Conservation (phyloP, 2,797 vertebrate genomes). For the Centropyge bicolor region DNA sequence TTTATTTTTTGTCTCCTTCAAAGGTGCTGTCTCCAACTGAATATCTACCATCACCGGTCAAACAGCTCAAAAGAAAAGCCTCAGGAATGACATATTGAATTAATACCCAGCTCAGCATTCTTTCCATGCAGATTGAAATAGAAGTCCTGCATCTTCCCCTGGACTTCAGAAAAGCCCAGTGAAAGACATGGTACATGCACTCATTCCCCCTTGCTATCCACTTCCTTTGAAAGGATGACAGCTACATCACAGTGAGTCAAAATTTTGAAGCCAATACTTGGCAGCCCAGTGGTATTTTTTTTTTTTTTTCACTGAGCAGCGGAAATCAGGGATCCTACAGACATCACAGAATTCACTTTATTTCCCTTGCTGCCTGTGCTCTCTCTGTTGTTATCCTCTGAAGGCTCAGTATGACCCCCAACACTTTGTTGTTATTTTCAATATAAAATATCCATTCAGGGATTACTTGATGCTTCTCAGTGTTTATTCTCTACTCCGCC, state of each 20-base stretch:
- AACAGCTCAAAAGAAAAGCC: conserved; percentile 39
- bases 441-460: conserved; percentile 84
- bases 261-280: conserved; percentile 85
- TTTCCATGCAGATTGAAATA: conserved; percentile 77
- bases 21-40: conserved; percentile 31
- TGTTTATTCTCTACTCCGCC: conserved; percentile 79
- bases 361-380: conserved; percentile 81
- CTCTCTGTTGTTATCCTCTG: conserved; percentile 83
- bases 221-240: conserved; percentile 85
- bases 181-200: conserved; percentile 84
- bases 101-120: conserved; percentile 76
- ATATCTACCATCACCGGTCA: conserved; percentile 49
- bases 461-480: conserved; percentile 80
- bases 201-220: conserved; percentile 82
- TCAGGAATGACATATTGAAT: conserved; percentile 70
- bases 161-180: conserved; percentile 82
- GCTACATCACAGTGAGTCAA: conserved; percentile 86
- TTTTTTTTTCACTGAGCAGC: conserved; percentile 70
- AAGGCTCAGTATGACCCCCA: conserved; percentile 81
- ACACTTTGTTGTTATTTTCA: conserved; percentile 84
- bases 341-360: conserved; percentile 84
- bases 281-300: conserved; percentile 73
- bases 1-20: conserved; percentile 16
- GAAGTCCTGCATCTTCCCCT: conserved; percentile 78
- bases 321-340: conserved; percentile 83